Percentiles rank a stretch among this genome's conserved stretches.
These are phyloP conservation scores for Anthrax anthrax DNA, from an alignment of 2,888 invertebrate genomes.

Conservation along the genomic window DNA sequence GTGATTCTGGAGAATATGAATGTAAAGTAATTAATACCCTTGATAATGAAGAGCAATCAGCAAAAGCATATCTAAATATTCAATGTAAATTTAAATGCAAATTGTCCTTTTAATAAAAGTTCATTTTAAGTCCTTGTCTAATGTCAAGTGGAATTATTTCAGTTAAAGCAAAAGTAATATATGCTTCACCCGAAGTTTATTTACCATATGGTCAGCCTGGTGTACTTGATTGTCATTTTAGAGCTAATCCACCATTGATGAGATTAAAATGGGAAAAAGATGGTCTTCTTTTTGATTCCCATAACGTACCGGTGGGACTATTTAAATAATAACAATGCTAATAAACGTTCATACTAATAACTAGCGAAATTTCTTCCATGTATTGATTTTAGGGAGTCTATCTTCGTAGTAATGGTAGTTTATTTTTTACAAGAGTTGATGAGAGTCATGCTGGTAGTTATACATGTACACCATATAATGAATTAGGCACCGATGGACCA, in stretches of 20 bases:
- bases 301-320: slow-evolving; percentile 58
- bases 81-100: slow-evolving; percentile 88
- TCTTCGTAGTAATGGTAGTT: slow-evolving; percentile 69
- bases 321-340: too few relatives aligned
- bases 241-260: slow-evolving; percentile 81
- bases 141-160: too few relatives aligned
- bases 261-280: slow-evolving; percentile 89
- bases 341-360: too few relatives aligned
- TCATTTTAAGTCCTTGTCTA: too few relatives aligned
- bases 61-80: slow-evolving; percentile 77
- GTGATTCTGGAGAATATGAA: slow-evolving; percentile 75
- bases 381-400: slow-evolving; percentile 51
- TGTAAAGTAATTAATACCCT: slow-evolving; percentile 62
- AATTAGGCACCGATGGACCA: slow-evolving; percentile 70
- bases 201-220: slow-evolving; percentile 72
- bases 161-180: slow-evolving; percentile 87
- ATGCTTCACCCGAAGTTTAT: slow-evolving; percentile 70
- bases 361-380: too few relatives aligned
- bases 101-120: too few relatives aligned
- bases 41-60: slow-evolving; percentile 60
- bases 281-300: slow-evolving; percentile 77
- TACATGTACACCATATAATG: slow-evolving; percentile 83
- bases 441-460: slow-evolving; percentile 77
- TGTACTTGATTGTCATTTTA: slow-evolving; percentile 78
- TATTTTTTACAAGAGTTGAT: slow-evolving; percentile 70